A percentile compares a stretch with the other conserved stretches of the same genome.
These are phyloP conservation scores for Miichthys miiuy DNA, from an alignment of 2,797 vertebrate genomes.

Conservation along the genomic window DNA sequence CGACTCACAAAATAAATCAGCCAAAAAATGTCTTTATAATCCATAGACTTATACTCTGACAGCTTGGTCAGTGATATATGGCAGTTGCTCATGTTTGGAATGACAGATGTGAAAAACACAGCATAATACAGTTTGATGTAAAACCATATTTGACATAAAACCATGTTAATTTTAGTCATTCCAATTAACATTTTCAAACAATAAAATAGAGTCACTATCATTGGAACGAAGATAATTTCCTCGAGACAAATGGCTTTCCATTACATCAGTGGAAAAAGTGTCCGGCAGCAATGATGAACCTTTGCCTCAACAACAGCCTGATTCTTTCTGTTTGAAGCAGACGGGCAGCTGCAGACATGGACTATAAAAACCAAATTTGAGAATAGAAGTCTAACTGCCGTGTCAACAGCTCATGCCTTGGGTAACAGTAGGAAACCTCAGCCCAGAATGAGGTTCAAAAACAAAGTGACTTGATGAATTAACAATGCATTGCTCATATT, in stretches of 20 bases:
- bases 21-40: not conserved
- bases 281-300: conserved; percentile 68
- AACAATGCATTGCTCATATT: conserved; percentile 71
- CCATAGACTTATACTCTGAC: not conserved
- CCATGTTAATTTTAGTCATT: conserved; percentile 6
- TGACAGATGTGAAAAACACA: conserved; percentile 34
- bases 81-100: conserved; percentile 20
- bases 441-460: conserved; percentile 65
- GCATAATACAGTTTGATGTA: not conserved
- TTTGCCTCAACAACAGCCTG: conserved; percentile 72
- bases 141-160: not conserved
- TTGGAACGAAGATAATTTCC: conserved; percentile 51
- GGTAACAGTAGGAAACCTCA: conserved; percentile 78
- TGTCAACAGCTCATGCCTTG: conserved; percentile 78
- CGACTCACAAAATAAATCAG: conserved; percentile 19
- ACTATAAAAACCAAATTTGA: conserved; percentile 83
- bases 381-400: conserved; percentile 76
- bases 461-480: conserved; percentile 74
- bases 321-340: conserved; percentile 79
- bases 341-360: conserved; percentile 84
- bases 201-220: conserved; percentile 21
- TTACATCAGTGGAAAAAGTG: conserved; percentile 70
- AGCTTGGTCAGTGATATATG: conserved; percentile 10
- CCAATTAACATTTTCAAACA: conserved; percentile 28
- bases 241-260: conserved; percentile 63